A percentile compares a stretch with the other conserved stretches of the same genome.
phyloP scores from a whole-genome alignment of 2,888 invertebrate species.

The Trachelus tabidus region DNA sequence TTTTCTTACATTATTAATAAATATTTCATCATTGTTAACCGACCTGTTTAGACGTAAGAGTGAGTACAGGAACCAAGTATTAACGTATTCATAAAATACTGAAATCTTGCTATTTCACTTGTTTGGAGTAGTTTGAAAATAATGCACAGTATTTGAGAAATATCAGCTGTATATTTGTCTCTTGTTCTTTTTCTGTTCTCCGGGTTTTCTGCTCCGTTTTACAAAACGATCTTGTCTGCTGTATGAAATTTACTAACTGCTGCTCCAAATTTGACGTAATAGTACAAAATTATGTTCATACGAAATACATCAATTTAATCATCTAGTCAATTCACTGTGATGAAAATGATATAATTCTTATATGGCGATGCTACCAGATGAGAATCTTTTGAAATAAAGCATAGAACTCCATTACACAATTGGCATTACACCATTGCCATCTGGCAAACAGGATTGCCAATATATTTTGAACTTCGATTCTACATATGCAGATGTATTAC shows the following conservation, averaged over 20 bases:
- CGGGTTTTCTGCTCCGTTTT: not conserved
- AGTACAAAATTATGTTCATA: not conserved
- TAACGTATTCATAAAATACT: not conserved
- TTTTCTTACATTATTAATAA: not conserved
- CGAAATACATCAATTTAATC: not conserved
- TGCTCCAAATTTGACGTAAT: not conserved
- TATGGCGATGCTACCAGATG: not conserved
- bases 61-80: not conserved
- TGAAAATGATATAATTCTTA: not conserved
- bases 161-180: not conserved
- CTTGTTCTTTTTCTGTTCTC: not conserved
- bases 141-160: not conserved
- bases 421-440: not conserved
- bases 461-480: not conserved
- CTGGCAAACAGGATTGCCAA: not conserved
- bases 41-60: not conserved
- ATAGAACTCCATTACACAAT: not conserved
- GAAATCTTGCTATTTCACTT: not conserved
- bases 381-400: not conserved
- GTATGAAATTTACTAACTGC: not conserved
- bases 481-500: not conserved
- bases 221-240: not conserved
- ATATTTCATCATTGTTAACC: not conserved
- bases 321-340: not conserved
- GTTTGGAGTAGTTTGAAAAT: not conserved